phyloP scores from a whole-genome alignment of 92 coral and sea anemone genomes.

The Muricea muricata region DNA sequence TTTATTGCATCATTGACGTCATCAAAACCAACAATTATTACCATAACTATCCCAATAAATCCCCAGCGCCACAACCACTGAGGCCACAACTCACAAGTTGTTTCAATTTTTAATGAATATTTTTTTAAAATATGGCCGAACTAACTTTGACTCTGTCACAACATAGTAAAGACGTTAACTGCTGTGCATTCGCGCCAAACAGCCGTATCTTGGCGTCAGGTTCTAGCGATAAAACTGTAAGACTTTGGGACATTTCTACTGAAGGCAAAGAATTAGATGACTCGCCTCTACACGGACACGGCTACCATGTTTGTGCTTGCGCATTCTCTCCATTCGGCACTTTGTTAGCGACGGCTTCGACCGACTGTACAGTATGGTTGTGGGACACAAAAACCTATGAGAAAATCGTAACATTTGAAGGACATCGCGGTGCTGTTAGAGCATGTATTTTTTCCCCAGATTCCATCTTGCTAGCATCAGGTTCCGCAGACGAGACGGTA shows the following conservation, averaged over 20 bases:
- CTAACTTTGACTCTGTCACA: conserved; percentile 75
- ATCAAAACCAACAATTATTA: not conserved
- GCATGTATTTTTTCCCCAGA: conserved; percentile 94
- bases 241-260: conserved; percentile 90
- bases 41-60: not conserved
- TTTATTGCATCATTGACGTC: too few species aligned
- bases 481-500: conserved; percentile 95
- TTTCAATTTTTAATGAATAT: not conserved
- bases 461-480: conserved; percentile 86
- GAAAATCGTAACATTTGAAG: conserved; percentile 80
- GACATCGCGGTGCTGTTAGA: conserved; percentile 91
- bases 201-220: conserved; percentile 84
- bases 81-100: too few species aligned
- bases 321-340: conserved; percentile 97
- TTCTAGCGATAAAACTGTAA: conserved; percentile 93
- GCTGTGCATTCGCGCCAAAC: conserved; percentile 92
- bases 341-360: conserved; percentile 90
- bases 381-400: conserved; percentile 91
- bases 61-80: not conserved
- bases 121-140: conserved; percentile 70
- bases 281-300: conserved; percentile 90
- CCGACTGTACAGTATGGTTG: conserved; percentile 85
- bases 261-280: conserved; percentile 80
- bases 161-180: conserved; percentile 88
- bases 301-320: conserved; percentile 89